Evolutionary conservation across 2,113 vertebrate species (phyloP), one percentile per base, ranked within the genome.

Genomic region (Siniperca knerii): DNA sequence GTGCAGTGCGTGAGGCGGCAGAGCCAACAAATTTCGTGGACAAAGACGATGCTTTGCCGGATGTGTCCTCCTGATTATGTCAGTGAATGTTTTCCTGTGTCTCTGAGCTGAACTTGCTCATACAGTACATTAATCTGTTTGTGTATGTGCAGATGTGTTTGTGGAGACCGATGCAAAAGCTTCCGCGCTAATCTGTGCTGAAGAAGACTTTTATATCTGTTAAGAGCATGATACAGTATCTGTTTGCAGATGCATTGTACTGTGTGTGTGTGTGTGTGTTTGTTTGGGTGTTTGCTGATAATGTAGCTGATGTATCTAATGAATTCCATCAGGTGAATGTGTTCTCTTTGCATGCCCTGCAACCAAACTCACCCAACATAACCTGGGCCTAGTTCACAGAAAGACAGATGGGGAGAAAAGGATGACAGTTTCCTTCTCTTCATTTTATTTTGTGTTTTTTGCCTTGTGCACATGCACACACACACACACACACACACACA

Each of bases 151-250:
- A 81, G 13, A 87, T 88, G 88, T 85, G 76, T 78, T 68, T 84
- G 29, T 67, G 74, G 70, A 71, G 50, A 67, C 46, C 1, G 71
- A 50, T 54, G 78, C 60, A 83, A 78, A 50, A 66, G 77, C 91
- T 89, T 84, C 80, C 86, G 91, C 83, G 83, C 62, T 86, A 69
- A 88, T 79, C 75, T 87, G 82, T 55, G 77, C 89, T 75, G 66
- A 70, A 81, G 68, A 70, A 58, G 66, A 87, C 76, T 75, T 88
- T 77, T 80, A 84, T 85, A 81, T 91, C 82, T 90, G 77, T 87
- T 77, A 80, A 68, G 25, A 76, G 44, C 87, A 72, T 65, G 76
- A 81, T 75, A 71, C 50, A 80, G 13, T 82, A 20, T 86, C 13
- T 79, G 68, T 85, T 87, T 84, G 75, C 46, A 55, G 33, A 74